A percentile compares a stretch with the other conserved stretches of the same genome.
These are phyloP conservation scores for Prietella phreatophila DNA, from an alignment of 2,113 vertebrate species.

Conservation along the genomic window DNA sequence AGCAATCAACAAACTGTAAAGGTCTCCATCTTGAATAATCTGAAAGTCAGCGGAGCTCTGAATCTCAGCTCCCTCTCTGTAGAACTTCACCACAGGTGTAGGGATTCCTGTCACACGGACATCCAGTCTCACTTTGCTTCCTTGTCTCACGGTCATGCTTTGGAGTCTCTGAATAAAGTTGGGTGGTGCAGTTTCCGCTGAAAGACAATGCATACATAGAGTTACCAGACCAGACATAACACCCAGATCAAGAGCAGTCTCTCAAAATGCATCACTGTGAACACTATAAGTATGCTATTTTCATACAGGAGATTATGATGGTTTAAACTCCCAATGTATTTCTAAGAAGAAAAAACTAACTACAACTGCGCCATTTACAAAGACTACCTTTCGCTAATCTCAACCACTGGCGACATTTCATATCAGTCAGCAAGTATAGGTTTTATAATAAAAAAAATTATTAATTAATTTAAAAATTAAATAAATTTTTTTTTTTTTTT, in stretches of 20 bases:
- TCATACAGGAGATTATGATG: background rate
- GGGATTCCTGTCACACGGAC: slow-evolving; percentile 95
- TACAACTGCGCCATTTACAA: too few relatives aligned
- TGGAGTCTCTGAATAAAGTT: slow-evolving; percentile 94
- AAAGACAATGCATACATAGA: background rate
- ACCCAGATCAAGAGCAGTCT: background rate
- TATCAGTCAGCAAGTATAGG: background rate
- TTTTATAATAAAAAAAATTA: background rate
- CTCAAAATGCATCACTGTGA: background rate
- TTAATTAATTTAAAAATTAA: too few relatives aligned
- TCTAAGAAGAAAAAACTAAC: background rate
- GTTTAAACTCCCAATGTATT: background rate
- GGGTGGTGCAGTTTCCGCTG: slow-evolving; percentile 91
- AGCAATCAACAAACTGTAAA: slow-evolving; percentile 90
- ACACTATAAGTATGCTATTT: background rate
- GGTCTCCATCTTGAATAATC: slow-evolving; percentile 89
- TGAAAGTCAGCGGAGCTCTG: slow-evolving; percentile 96
- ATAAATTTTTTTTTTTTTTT: too few relatives aligned
- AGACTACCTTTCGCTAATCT: background rate
- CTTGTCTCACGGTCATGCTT: slow-evolving; percentile 89
- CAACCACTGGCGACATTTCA: background rate
- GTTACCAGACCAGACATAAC: background rate
- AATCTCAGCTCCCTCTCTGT: slow-evolving; percentile 97
- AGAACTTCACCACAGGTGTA: slow-evolving; percentile 95
- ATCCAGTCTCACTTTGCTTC: slow-evolving; percentile 93